Conservation (phyloP, 1,140 invertebrate species). For the Metaphire vulgaris region DNA sequence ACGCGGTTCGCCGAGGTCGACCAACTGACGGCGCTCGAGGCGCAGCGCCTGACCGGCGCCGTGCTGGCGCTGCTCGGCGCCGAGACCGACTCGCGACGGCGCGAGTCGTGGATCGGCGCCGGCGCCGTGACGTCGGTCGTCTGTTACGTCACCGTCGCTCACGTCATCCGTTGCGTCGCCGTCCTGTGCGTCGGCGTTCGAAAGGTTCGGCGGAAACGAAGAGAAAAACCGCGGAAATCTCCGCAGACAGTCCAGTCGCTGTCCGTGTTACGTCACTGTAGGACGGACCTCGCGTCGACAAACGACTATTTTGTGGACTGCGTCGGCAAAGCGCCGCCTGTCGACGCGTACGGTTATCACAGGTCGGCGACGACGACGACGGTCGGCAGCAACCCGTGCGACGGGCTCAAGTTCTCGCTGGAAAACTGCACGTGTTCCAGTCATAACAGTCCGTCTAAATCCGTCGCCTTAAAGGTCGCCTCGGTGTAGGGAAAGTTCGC, state of each 20-base stretch:
- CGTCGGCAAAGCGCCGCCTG: not conserved
- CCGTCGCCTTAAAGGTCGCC: not conserved
- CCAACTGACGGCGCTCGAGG: conserved; percentile 15
- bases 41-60: not conserved
- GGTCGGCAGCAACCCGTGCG: not conserved
- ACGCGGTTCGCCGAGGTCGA: conserved; percentile 23
- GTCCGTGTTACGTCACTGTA: not conserved
- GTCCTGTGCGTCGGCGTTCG: not conserved
- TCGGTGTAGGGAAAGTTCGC: not conserved
- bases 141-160: conserved; percentile 9
- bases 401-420: not conserved
- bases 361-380: not conserved
- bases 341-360: not conserved
- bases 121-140: not conserved
- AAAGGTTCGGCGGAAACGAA: not conserved
- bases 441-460: not conserved
- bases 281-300: not conserved
- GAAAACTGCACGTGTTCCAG: not conserved
- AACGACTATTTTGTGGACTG: not conserved
- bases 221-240: not conserved
- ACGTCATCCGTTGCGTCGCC: conserved; percentile 20
- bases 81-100: not conserved
- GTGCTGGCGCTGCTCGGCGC: not conserved
- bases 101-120: conserved; percentile 1
- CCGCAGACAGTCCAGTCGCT: not conserved